Evolutionary conservation across 2,113 vertebrate genomes (phyloP).

Genomic region (Coreoperca whiteheadi): DNA sequence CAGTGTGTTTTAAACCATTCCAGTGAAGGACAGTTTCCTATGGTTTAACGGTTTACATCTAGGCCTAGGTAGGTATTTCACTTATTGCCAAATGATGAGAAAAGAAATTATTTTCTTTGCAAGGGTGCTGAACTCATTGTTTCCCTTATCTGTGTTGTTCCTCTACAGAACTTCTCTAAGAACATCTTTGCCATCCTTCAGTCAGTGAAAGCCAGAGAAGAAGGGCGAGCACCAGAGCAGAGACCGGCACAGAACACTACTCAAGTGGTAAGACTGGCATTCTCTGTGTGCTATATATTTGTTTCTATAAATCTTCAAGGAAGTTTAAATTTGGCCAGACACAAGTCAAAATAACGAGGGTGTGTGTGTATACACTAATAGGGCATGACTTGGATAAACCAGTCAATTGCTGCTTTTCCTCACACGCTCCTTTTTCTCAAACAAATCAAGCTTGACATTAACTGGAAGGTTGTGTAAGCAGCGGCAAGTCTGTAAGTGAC

Average conservation of each 20-base stretch:
- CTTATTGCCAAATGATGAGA: background rate
- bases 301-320: background rate
- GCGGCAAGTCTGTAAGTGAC: background rate
- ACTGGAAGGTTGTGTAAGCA: conserved; percentile 2
- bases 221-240: conserved; percentile 95
- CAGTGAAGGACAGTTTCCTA: background rate
- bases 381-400: background rate
- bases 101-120: background rate
- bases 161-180: conserved; percentile 96
- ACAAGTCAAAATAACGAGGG: background rate
- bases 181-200: conserved; percentile 99
- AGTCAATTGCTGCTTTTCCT: background rate
- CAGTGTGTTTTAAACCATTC: background rate
- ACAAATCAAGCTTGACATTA: conserved; percentile 49
- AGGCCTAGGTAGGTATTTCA: background rate
- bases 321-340: background rate
- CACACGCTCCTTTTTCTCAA: background rate
- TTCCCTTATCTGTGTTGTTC: conserved; percentile 21
- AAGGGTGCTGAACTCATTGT: background rate
- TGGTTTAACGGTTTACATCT: background rate
- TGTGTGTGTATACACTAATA: background rate
- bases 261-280: conserved; percentile 87
- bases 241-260: conserved; percentile 93
- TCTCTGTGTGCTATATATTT: background rate
- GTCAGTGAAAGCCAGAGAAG: conserved; percentile 98